These are phyloP conservation scores for Prionace glauca DNA, from an alignment of 2,797 vertebrate species.

Conservation along the genomic window DNA sequence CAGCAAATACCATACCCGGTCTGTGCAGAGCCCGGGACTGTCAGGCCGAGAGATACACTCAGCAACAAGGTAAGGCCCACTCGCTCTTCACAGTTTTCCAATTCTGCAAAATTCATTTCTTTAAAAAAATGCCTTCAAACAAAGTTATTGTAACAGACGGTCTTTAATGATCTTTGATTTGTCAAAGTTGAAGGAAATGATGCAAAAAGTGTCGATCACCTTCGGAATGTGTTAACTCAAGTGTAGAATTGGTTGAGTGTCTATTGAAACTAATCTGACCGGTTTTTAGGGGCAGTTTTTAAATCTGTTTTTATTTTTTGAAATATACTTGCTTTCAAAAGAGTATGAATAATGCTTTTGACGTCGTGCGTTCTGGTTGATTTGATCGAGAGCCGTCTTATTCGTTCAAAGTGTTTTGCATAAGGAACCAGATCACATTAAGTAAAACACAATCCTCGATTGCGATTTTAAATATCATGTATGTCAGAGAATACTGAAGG, in stretches of 20 bases:
- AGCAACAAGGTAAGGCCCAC: constrained; percentile 11
- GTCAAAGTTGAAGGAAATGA: neutral
- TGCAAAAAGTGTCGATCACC: neutral
- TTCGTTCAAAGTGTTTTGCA: constrained; percentile 17
- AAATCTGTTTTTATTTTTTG: neutral
- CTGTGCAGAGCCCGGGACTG: neutral
- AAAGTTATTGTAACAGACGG: neutral
- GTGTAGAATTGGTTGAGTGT: neutral
- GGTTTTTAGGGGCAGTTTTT: neutral
- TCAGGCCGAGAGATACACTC: neutral
- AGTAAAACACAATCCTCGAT: neutral
- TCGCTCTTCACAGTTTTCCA: neutral
- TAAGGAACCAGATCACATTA: neutral
- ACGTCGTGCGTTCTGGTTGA: neutral
- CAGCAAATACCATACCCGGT: neutral
- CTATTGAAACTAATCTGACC: neutral
- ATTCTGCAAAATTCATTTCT: neutral
- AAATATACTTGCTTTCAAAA: neutral
- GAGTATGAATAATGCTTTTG: neutral
- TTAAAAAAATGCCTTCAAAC: neutral
- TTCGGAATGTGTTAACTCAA: neutral
- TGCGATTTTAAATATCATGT: neutral
- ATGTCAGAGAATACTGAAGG: neutral
- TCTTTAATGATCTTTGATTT: constrained; percentile 1
- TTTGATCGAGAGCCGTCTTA: neutral